phyloP scores from a whole-genome alignment of 2,797 vertebrate species.

The Mastacembelus armatus region DNA sequence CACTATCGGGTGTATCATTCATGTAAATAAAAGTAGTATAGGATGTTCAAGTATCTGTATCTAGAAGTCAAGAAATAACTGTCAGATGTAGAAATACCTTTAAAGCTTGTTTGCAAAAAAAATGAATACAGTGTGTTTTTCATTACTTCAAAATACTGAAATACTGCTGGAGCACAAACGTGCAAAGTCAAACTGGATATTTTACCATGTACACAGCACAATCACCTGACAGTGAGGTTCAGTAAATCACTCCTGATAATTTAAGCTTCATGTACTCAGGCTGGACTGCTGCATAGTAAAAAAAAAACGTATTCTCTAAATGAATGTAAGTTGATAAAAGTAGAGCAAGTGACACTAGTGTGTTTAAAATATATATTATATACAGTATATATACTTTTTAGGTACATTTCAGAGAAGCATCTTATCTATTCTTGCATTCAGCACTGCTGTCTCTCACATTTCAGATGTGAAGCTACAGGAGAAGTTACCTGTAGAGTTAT shows the following conservation, averaged over 20 bases:
- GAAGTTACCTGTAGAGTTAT: slow-evolving; percentile 43
- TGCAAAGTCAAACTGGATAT: slow-evolving; percentile 4
- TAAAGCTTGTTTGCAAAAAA: slow-evolving; percentile 3
- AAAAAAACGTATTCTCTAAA: slow-evolving; percentile 68
- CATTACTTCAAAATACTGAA: slow-evolving; percentile 14
- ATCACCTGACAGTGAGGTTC: slow-evolving; percentile 53
- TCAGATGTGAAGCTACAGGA: slow-evolving; percentile 28
- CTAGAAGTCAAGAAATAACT: slow-evolving; percentile 12
- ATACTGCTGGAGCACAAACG: not conserved
- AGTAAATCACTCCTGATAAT: slow-evolving; percentile 50
- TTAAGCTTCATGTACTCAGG: slow-evolving; percentile 59
- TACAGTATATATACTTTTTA: not conserved
- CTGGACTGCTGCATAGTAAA: slow-evolving; percentile 56
- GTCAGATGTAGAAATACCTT: slow-evolving; percentile 17
- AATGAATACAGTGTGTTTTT: slow-evolving; percentile 9
- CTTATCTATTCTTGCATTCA: not conserved
- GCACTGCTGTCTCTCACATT: slow-evolving; percentile 8
- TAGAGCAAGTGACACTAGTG: slow-evolving; percentile 27
- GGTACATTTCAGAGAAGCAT: not conserved
- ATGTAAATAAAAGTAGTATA: slow-evolving; percentile 34
- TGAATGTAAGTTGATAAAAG: slow-evolving; percentile 59
- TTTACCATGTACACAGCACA: not conserved
- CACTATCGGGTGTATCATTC: slow-evolving; percentile 40
- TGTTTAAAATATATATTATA: not conserved
- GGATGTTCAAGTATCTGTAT: slow-evolving; percentile 27